These are phyloP conservation scores for Hyles lineata DNA, from an alignment of 2,888 invertebrate species.

Conservation along the genomic window DNA sequence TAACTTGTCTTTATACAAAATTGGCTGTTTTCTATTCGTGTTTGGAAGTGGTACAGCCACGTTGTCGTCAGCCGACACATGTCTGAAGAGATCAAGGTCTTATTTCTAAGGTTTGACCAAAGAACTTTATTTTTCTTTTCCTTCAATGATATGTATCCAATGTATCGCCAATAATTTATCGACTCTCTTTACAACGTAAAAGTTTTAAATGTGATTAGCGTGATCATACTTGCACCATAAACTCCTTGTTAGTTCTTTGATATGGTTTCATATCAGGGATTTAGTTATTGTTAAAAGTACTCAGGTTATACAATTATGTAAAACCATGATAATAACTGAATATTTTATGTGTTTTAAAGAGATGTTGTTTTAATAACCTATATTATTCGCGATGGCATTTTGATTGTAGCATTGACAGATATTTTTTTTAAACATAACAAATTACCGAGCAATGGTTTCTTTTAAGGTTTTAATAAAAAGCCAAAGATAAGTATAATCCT, in stretches of 20 bases:
- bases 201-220: slow-evolving; percentile 8
- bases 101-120: no score
- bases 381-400: background rate
- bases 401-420: background rate
- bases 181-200: background rate
- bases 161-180: slow-evolving; percentile 28
- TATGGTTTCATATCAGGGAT: slow-evolving; percentile 73
- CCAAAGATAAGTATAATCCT: no score
- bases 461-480: no score
- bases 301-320: background rate
- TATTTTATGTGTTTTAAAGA: background rate
- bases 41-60: no score
- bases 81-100: no score
- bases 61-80: no score
- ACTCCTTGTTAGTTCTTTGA: slow-evolving; percentile 70
- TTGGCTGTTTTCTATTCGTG: no score
- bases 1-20: no score
- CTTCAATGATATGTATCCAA: background rate
- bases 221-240: slow-evolving; percentile 72
- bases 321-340: slow-evolving; percentile 8
- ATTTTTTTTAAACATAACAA: background rate
- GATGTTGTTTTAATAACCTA: background rate
- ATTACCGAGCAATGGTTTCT: no score
- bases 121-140: no score
- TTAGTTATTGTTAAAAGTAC: slow-evolving; percentile 20